These are phyloP conservation scores for Gila orcuttii DNA, from an alignment of 2,113 vertebrate species.

Conservation along the genomic window DNA sequence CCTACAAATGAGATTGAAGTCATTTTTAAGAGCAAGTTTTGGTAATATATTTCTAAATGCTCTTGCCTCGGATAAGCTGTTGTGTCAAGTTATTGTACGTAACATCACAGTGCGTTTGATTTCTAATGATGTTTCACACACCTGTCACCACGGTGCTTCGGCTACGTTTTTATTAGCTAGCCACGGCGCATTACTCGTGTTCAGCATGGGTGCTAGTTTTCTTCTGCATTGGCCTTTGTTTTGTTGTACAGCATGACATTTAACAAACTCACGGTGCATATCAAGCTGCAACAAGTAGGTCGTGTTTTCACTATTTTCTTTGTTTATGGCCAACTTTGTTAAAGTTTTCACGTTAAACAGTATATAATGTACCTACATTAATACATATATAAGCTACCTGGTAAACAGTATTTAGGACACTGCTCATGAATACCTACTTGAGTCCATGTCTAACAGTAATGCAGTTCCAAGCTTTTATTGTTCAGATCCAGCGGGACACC, in stretches of 20 bases:
- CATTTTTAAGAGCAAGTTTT: not conserved
- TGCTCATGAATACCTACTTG: slow-evolving; percentile 10
- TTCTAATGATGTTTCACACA: slow-evolving; percentile 20
- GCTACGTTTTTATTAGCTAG: slow-evolving; percentile 30
- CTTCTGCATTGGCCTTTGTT: slow-evolving; percentile 8
- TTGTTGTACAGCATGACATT: slow-evolving; percentile 19
- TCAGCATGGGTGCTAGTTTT: slow-evolving; percentile 12
- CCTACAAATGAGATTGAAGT: not conserved
- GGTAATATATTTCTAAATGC: not conserved
- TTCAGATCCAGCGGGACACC: slow-evolving; percentile 10
- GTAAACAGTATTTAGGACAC: slow-evolving; percentile 34
- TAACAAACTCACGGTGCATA: not conserved
- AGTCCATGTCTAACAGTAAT: slow-evolving; percentile 26
- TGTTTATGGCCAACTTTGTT: not conserved
- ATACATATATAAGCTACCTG: slow-evolving; percentile 42
- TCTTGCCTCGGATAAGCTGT: slow-evolving; percentile 27
- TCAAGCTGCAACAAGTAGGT: slow-evolving; percentile 23
- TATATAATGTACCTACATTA: slow-evolving; percentile 27
- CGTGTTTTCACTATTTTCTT: not conserved
- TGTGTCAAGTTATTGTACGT: not conserved
- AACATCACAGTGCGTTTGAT: not conserved
- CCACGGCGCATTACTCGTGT: slow-evolving; percentile 12
- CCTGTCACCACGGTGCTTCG: slow-evolving; percentile 14
- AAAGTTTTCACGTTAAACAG: slow-evolving; percentile 5
- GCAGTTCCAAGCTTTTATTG: slow-evolving; percentile 29